phyloP scores from a whole-genome alignment of 2,888 invertebrate species.

The Macrophya annulata region DNA sequence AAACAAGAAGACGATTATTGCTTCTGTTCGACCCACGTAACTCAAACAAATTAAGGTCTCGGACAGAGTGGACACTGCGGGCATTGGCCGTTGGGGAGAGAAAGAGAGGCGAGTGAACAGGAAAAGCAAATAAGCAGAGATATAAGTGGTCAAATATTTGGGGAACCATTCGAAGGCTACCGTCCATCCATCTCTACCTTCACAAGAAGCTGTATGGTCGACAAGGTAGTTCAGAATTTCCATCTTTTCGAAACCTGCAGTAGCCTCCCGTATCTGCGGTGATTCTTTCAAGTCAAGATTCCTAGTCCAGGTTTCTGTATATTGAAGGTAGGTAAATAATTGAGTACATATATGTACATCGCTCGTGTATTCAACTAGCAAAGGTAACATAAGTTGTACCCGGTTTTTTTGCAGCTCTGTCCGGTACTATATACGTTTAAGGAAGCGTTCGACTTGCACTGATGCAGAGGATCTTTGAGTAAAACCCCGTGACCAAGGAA shows the following conservation, averaged over 20 bases:
- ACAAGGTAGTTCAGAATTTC: slow-evolving; percentile 31
- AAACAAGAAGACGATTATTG: slow-evolving; percentile 59
- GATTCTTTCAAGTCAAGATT: slow-evolving; percentile 42
- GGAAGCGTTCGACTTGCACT: slow-evolving; percentile 34
- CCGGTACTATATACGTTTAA: slow-evolving; percentile 31
- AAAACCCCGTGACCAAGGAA: slow-evolving; percentile 25
- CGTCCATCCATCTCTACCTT: slow-evolving; percentile 41
- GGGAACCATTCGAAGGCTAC: slow-evolving; percentile 59
- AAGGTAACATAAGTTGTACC: slow-evolving; percentile 26
- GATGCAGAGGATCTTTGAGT: slow-evolving; percentile 33
- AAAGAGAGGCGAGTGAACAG: slow-evolving; percentile 44
- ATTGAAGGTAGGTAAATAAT: slow-evolving; percentile 15
- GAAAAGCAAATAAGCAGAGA: slow-evolving; percentile 64
- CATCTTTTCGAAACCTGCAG: slow-evolving; percentile 30
- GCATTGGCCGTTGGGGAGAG: slow-evolving; percentile 33
- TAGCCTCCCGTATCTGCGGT: slow-evolving; percentile 29
- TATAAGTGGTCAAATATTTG: slow-evolving; percentile 66
- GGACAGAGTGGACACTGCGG: slow-evolving; percentile 60
- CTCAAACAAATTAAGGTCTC: slow-evolving; percentile 64
- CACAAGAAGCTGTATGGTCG: neutral
- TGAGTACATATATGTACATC: slow-evolving; percentile 15
- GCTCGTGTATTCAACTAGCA: slow-evolving; percentile 36
- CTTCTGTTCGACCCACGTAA: slow-evolving; percentile 61
- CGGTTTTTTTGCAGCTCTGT: slow-evolving; percentile 34
- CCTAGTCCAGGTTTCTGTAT: slow-evolving; percentile 23